These are phyloP conservation scores for Carlito syrichta DNA, from an alignment of 2,113 vertebrate genomes.

Conservation along the genomic window DNA sequence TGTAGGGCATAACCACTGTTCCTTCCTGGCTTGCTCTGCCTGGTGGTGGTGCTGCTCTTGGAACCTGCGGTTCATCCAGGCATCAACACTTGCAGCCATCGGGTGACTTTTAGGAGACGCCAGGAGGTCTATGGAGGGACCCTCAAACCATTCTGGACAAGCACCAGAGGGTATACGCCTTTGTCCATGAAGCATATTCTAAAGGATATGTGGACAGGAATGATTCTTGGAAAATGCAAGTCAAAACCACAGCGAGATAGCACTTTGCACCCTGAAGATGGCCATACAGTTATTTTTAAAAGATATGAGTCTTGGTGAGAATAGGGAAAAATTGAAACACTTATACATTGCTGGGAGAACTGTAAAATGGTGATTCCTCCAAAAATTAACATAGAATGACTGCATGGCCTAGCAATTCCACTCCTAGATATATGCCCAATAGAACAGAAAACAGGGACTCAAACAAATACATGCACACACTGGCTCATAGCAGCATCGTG, in stretches of 20 bases:
- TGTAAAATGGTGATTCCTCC: background rate
- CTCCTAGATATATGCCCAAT: background rate
- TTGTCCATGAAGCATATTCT: background rate
- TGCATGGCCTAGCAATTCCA: background rate
- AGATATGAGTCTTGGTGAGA: background rate
- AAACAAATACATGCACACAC: background rate
- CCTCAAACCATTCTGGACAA: background rate
- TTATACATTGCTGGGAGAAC: background rate
- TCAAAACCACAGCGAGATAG: background rate
- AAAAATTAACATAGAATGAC: background rate
- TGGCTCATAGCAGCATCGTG: background rate
- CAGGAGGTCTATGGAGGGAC: background rate
- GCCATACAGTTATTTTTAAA: background rate
- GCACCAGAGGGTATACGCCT: background rate
- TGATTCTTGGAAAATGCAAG: background rate
- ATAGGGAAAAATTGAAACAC: background rate
- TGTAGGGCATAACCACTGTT: background rate
- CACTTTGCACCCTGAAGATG: background rate
- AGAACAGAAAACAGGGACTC: background rate
- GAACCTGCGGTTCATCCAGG: too few species aligned
- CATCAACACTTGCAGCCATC: background rate
- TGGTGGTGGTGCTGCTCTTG: background rate
- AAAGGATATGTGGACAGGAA: background rate
- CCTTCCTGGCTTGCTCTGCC: background rate
- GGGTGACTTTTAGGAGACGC: background rate